Evolutionary conservation across 2,888 invertebrate species (phyloP).

Genomic region (Stenotaenia linearis): DNA sequence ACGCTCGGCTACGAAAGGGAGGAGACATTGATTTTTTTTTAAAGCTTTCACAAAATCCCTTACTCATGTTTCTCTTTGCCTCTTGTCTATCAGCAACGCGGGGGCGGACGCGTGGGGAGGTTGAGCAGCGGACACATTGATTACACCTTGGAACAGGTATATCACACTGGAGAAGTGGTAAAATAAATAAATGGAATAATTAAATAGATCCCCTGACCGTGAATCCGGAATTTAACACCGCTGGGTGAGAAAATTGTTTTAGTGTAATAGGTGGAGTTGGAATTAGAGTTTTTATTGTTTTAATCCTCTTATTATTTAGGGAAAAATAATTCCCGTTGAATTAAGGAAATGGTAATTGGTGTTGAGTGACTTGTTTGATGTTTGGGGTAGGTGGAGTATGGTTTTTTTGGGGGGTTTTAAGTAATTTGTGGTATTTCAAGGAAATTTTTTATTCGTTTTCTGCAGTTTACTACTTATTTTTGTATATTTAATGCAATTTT

Average conservation of each 20-base stretch:
- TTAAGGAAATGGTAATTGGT: background rate
- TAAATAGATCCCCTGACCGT: background rate
- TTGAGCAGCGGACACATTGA: background rate
- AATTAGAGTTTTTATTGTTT: background rate
- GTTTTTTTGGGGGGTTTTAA: too few species aligned
- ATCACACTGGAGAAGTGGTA: background rate
- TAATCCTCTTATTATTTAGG: background rate
- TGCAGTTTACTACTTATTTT: too few species aligned
- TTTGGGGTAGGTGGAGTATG: too few species aligned
- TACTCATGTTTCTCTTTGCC: conserved; percentile 32
- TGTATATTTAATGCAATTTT: too few species aligned
- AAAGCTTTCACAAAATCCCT: conserved; percentile 28
- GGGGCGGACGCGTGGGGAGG: background rate
- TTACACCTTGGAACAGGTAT: background rate
- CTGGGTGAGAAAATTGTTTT: too few species aligned
- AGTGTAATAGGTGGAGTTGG: too few species aligned
- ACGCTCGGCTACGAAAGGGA: background rate
- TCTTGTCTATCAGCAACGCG: conserved; percentile 12
- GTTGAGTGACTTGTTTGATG: too few species aligned
- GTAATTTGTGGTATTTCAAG: too few species aligned
- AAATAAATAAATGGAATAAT: background rate
- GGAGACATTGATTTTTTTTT: conserved; percentile 33
- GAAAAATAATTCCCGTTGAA: background rate
- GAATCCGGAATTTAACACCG: background rate
- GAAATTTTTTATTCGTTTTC: too few species aligned